phyloP scores from a whole-genome alignment of 2,888 invertebrate genomes.

The Tridacna gigas region DNA sequence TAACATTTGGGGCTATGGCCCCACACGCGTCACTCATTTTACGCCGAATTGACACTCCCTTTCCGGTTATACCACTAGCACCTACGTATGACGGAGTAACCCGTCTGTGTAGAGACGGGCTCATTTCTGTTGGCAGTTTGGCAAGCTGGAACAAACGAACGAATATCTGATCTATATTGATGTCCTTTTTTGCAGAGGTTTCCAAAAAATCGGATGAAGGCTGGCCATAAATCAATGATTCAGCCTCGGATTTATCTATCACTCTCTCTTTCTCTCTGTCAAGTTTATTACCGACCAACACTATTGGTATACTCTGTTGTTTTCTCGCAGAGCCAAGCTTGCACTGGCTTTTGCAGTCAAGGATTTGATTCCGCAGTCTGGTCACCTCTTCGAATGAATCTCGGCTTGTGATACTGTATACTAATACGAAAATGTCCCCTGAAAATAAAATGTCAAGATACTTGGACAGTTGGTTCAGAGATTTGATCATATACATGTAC shows the following conservation, averaged over 20 bases:
- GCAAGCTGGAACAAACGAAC: constrained; percentile 93
- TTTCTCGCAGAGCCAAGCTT: constrained; percentile 86
- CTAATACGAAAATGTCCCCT: constrained; percentile 87
- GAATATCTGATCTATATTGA: constrained; percentile 93
- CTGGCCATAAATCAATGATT: constrained; percentile 91
- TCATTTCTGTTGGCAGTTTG: constrained; percentile 94
- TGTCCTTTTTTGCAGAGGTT: constrained; percentile 93
- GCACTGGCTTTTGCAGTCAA: constrained; percentile 81
- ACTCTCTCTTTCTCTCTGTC: constrained; percentile 91
- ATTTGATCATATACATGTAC: too few species aligned
- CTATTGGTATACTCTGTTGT: constrained; percentile 90
- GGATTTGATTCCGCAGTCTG: constrained; percentile 81
- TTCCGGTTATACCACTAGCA: constrained; percentile 60
- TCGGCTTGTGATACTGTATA: constrained; percentile 81
- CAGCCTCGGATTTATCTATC: constrained; percentile 91
- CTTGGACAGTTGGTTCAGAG: not conserved
- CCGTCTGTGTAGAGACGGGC: constrained; percentile 92
- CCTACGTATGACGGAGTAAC: constrained; percentile 87
- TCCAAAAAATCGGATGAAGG: constrained; percentile 93
- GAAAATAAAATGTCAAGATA: constrained; percentile 69
- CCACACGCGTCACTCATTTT: constrained; percentile 94
- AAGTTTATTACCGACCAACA: constrained; percentile 94
- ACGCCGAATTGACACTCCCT: constrained; percentile 91
- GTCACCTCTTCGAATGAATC: constrained; percentile 83
- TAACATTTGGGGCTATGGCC: constrained; percentile 94